A percentile compares a stretch with the other conserved stretches of the same genome.
These are phyloP conservation scores for Dysmachus trigonus DNA, from an alignment of 2,888 invertebrate species.

Conservation along the genomic window DNA sequence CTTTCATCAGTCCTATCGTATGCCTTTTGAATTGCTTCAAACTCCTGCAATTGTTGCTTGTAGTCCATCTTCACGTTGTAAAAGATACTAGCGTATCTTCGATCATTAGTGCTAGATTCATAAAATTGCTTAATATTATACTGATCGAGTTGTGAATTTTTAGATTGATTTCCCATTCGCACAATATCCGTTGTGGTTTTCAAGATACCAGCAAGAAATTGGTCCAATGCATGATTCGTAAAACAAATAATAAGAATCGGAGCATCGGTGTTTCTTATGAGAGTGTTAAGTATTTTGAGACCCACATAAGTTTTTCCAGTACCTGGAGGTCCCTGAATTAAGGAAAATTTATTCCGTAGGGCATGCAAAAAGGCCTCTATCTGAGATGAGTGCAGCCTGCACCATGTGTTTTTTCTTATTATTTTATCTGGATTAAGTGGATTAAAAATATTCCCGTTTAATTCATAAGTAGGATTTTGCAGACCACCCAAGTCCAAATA, in stretches of 20 bases:
- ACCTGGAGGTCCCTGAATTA: conserved; percentile 89
- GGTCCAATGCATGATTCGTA: conserved; percentile 88
- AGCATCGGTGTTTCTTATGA: conserved; percentile 71
- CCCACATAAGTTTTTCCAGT: conserved; percentile 88
- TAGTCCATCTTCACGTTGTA: conserved; percentile 57
- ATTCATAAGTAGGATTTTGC: conserved; percentile 49
- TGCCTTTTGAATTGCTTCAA: conserved; percentile 57
- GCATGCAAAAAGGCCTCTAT: conserved; percentile 73
- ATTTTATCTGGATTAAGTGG: conserved; percentile 48
- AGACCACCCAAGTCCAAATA: conserved; percentile 65
- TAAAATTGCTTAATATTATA: conserved; percentile 64
- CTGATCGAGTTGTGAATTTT: conserved; percentile 67
- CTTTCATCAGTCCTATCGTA: conserved; percentile 59
- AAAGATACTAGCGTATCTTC: conserved; percentile 56
- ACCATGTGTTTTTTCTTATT: background rate
- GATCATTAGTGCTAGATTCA: conserved; percentile 47
- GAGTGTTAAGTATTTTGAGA: conserved; percentile 74
- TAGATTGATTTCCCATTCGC: conserved; percentile 76
- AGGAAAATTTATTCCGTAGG: conserved; percentile 75
- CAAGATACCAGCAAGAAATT: conserved; percentile 79
- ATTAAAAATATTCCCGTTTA: conserved; percentile 53
- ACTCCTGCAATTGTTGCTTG: conserved; percentile 55
- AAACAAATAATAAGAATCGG: conserved; percentile 80
- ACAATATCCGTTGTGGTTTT: conserved; percentile 70
- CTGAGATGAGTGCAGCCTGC: conserved; percentile 73